Evolutionary conservation across 1,140 invertebrate species (phyloP), one percentile per base, ranked within the genome.

Genomic region (Lasioglossum albipes): DNA sequence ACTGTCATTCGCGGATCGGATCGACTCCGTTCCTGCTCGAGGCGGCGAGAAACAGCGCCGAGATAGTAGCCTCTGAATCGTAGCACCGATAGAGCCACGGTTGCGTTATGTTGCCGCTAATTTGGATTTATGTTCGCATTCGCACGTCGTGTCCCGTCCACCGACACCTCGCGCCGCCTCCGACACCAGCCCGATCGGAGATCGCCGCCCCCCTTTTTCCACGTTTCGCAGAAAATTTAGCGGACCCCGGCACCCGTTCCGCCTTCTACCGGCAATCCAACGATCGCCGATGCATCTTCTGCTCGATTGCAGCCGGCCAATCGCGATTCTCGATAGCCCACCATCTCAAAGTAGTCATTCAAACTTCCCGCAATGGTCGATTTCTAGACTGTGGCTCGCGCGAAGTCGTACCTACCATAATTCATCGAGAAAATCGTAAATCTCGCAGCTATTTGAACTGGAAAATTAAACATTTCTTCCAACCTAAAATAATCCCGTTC

Each of bases 81-180:
- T 75, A 81, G 64, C 79, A 75, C 71, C 82, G 81, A 88, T 90
- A 88, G 83, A 82, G 76, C 42, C 74, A 36, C 68, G 61, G 62
- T 71, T 75, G 81, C 82, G 87, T 84, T 89, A 84, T 78, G 81
- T 87, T 86, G 81, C 81, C 87, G 89, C 89, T 90, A 90, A 90
- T 90, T 90, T 90, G 89, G 87, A 90, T 90, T 90, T 90, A 90
- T 90, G 89, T 90, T 89, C 84, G 84, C 83, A 85, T 89, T 89
- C 79, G 85, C 77, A 82, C 84, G 86, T 89, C 78, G 61, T 62
- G 65, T 66, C 62, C 31, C 73, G 62, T 66, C 62, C 20, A 22
- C 54, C 70, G 69, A 85, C 66, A 74, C 54, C 45, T 85, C 57
- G 70, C 41, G 68, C 64, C 62, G 59, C 70, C 45, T 18, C 72